Conservation (phyloP, 2,888 invertebrate genomes). For the Andrena camellia region DNA sequence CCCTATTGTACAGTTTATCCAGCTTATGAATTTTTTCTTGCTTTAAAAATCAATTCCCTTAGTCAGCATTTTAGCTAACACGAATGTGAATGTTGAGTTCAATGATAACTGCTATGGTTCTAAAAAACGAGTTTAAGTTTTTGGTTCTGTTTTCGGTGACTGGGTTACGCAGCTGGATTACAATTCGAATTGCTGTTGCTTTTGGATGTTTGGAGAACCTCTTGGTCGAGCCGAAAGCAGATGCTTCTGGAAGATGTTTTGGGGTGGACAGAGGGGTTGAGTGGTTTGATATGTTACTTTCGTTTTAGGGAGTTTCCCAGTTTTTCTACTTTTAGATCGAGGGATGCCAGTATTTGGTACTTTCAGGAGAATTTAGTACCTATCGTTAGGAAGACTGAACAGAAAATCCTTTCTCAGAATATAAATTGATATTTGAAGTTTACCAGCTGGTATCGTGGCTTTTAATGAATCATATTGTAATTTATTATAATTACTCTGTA, state of each 20-base stretch:
- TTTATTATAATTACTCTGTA: too few relatives aligned
- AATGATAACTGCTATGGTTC: too few relatives aligned
- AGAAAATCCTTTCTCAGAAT: neutral
- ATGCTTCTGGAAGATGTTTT: slow-evolving; percentile 26
- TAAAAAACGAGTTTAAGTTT: too few relatives aligned
- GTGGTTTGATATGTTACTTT: neutral
- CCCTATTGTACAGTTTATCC: too few relatives aligned
- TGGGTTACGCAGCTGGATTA: slow-evolving; percentile 26
- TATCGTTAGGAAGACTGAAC: neutral
- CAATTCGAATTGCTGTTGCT: slow-evolving; percentile 57
- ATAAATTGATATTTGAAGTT: neutral
- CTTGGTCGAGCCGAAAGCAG: slow-evolving; percentile 13
- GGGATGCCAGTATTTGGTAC: neutral
- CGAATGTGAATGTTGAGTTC: too few relatives aligned
- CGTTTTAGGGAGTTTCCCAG: neutral
- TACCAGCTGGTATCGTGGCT: too few relatives aligned
- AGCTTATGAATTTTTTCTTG: too few relatives aligned
- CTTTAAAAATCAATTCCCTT: too few relatives aligned
- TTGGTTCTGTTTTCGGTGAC: neutral
- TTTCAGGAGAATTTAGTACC: neutral
- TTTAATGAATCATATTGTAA: neutral
- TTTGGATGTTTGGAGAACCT: slow-evolving; percentile 56
- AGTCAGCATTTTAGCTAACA: too few relatives aligned
- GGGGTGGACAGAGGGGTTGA: slow-evolving; percentile 1
- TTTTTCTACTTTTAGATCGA: neutral